Percentiles rank a stretch among this genome's conserved stretches.
Conservation (phyloP, 2,888 invertebrate genomes). For the Drosophila melanocephala region DNA sequence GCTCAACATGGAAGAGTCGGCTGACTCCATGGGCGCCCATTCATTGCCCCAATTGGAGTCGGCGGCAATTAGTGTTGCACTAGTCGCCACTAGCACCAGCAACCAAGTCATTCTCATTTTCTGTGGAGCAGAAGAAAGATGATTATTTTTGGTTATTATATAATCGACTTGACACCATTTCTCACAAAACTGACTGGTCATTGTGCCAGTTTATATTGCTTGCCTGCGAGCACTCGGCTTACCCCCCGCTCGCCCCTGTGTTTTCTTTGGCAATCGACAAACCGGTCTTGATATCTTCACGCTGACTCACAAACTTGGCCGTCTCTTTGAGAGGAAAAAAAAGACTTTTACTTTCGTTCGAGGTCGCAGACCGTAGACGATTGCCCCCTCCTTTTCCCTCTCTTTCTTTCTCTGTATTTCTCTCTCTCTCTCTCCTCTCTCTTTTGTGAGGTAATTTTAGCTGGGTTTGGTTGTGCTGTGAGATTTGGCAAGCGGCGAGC, state of each 20-base stretch:
- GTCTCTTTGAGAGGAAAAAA: slow-evolving; percentile 34
- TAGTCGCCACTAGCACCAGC: slow-evolving; percentile 59
- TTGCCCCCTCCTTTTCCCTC: slow-evolving; percentile 10
- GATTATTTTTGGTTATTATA: slow-evolving; percentile 36
- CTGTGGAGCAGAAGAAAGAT: slow-evolving; percentile 25
- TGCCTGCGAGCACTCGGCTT: slow-evolving; percentile 1
- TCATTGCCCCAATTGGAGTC: slow-evolving; percentile 76
- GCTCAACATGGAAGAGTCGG: slow-evolving; percentile 72
- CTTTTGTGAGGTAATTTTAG: slow-evolving; percentile 72
- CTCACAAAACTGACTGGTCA: slow-evolving; percentile 70
- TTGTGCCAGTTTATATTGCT: slow-evolving; percentile 75
- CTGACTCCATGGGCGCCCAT: slow-evolving; percentile 72
- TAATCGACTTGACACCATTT: slow-evolving; percentile 72
- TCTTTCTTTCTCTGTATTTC: slow-evolving; percentile 11
- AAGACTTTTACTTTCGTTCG: slow-evolving; percentile 84
- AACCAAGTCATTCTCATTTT: slow-evolving; percentile 70
- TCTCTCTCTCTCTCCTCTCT: not conserved
- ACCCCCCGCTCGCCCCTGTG: slow-evolving; percentile 27
- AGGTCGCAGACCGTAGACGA: slow-evolving; percentile 74
- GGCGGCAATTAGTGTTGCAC: slow-evolving; percentile 44
- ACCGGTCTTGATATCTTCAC: slow-evolving; percentile 71
- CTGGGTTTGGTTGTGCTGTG: slow-evolving; percentile 22
- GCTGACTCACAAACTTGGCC: slow-evolving; percentile 59
- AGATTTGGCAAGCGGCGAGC: slow-evolving; percentile 72
- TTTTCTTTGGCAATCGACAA: slow-evolving; percentile 53